Evolutionary conservation across 2,113 vertebrate genomes (phyloP), one percentile per base, ranked within the genome.

Genomic region (Suricata suricatta): DNA sequence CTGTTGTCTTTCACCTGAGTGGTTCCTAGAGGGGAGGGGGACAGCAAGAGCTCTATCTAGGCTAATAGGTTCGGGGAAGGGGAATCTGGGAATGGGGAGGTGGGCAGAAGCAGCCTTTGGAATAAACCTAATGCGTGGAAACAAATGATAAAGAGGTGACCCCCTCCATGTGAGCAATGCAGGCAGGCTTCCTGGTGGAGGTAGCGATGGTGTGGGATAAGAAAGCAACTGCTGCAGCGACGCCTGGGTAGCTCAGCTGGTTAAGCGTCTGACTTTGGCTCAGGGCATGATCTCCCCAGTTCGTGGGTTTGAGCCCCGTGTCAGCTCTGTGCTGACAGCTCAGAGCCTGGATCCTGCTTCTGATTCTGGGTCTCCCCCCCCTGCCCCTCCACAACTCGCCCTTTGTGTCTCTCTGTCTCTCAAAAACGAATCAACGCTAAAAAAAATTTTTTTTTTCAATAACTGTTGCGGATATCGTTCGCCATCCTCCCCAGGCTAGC

Each of bases 191-290:
- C 57, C 41, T 2, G 2, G 44, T 21, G 29, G 69, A 27, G 31
- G 25, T 29, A 31, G 72, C 7, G 9, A 64, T 7, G 12, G 16
- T 7, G 35, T 13, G 21, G 64, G 8, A 31, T 44, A 29, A 33
- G n/a, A 44, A 33, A 68, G 3, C 5, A 23, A 15, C 38, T 11
- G 0, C 0, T 12, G 15, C 14, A 17, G 25, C 7, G 21, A 21
- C 8, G 2, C 21, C 57, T 23, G 19, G 57, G 21, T 23, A 8
- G 57, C 57, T 60, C 21, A 9, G 57, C 19, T 0, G 57, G 21
- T 60, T 21, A 23, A 25, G 57, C 7, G 8, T 25, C 21, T 21
- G 21, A 60, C 57, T 60, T 60, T 8, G 8, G 57, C 57, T 60
- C 57, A 60, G 57, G 57, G 23, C 57, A 60, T 3, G 57, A 23